These are phyloP conservation scores for Druon quercuslanigerum DNA, from an alignment of 1,140 invertebrate species.

Conservation along the genomic window DNA sequence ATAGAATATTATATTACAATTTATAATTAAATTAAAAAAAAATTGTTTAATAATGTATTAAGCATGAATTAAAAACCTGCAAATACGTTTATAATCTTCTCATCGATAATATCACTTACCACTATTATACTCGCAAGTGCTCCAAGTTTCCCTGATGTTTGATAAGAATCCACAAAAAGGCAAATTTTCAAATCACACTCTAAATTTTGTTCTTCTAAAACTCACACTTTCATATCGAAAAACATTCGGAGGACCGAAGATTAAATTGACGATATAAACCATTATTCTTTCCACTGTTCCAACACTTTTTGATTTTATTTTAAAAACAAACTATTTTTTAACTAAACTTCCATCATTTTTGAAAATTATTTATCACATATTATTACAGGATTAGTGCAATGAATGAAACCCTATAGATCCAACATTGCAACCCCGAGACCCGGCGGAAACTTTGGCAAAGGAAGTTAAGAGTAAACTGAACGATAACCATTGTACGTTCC, in stretches of 20 bases:
- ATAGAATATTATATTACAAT: too few species aligned
- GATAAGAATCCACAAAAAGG: too few species aligned
- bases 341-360: too few species aligned
- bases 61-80: too few species aligned
- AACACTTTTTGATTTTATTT: neutral
- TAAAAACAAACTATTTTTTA: too few species aligned
- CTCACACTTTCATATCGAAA: neutral
- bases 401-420: neutral
- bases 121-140: neutral
- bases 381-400: neutral
- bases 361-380: too few species aligned
- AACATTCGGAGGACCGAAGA: neutral
- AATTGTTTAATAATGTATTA: too few species aligned
- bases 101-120: neutral
- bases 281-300: neutral
- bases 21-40: too few species aligned
- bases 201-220: constrained; percentile 3
- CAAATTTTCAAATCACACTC: neutral
- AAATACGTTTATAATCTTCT: too few species aligned
- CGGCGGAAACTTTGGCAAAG: constrained; percentile 16
- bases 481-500: neutral
- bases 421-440: neutral
- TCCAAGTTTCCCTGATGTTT: neutral
- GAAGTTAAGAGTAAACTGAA: constrained; percentile 24
- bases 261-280: neutral